Evolutionary conservation across 2,113 vertebrate genomes (phyloP).

Genomic region (Cyprinodon variegatus): DNA sequence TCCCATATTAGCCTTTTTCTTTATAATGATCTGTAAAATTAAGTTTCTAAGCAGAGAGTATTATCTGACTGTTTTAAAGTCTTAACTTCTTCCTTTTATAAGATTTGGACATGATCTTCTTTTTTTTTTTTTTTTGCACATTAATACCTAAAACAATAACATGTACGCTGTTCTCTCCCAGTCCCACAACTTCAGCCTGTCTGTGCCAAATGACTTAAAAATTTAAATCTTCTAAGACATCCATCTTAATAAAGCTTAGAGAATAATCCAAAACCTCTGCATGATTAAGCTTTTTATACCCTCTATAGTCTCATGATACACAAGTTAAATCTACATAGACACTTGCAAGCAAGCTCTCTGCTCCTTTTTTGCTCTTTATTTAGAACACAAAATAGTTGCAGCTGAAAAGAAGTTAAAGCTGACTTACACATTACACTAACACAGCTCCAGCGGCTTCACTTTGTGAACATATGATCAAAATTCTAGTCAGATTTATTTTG

Average conservation of each 20-base stretch:
- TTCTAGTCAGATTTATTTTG: neutral
- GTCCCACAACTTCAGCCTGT: neutral
- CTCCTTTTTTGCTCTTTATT: neutral
- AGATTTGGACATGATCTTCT: neutral
- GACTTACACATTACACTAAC: neutral
- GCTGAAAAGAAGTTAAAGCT: neutral
- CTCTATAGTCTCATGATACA: neutral
- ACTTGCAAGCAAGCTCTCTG: neutral
- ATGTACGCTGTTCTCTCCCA: neutral
- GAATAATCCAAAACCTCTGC: neutral
- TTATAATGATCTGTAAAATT: neutral
- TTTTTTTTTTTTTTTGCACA: neutral
- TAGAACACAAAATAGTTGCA: neutral
- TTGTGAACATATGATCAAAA: neutral
- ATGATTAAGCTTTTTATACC: neutral
- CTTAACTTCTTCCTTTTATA: neutral
- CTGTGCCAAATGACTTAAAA: neutral
- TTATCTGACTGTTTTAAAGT: neutral
- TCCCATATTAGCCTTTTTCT: neutral
- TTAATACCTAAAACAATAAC: neutral
- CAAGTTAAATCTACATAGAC: neutral
- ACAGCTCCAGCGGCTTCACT: neutral
- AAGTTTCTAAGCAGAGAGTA: neutral
- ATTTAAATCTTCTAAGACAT: neutral
- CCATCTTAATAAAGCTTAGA: neutral